These are phyloP conservation scores for Ambastaia sidthimunki DNA, from an alignment of 2,797 vertebrate species.

Conservation along the genomic window DNA sequence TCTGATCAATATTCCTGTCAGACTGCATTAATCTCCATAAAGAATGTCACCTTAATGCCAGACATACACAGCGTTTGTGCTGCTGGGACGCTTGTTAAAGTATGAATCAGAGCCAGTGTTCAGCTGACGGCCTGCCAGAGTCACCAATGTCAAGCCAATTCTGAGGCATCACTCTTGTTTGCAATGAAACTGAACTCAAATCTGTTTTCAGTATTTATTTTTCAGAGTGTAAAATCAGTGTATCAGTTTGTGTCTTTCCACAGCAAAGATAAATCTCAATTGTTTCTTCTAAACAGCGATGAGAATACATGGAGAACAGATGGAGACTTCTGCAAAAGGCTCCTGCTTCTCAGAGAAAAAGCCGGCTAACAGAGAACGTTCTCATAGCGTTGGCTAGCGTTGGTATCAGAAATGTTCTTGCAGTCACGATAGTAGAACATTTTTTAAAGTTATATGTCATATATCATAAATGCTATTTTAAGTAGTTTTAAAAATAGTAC, in stretches of 20 bases:
- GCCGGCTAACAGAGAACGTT: no score
- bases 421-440: no score
- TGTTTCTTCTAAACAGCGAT: background rate
- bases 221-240: background rate
- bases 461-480: no score
- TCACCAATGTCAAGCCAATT: conserved; percentile 32
- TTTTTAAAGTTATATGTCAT: no score
- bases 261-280: background rate
- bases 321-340: background rate
- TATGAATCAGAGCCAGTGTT: conserved; percentile 47
- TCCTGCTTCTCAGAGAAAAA: no score
- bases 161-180: conserved; percentile 16
- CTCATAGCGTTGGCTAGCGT: no score
- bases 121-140: conserved; percentile 22
- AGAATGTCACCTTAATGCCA: conserved; percentile 60
- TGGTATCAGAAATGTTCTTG: no score
- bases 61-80: conserved; percentile 55
- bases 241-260: background rate
- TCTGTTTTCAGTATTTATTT: background rate
- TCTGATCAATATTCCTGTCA: conserved; percentile 59
- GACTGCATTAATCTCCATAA: conserved; percentile 59
- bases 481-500: no score
- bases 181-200: background rate
- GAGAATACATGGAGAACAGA: background rate
- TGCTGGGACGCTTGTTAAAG: conserved; percentile 46